A percentile compares a stretch with the other conserved stretches of the same genome.
These are phyloP conservation scores for Pyrrhosoma nymphula DNA, from an alignment of 2,888 invertebrate genomes.

Conservation along the genomic window DNA sequence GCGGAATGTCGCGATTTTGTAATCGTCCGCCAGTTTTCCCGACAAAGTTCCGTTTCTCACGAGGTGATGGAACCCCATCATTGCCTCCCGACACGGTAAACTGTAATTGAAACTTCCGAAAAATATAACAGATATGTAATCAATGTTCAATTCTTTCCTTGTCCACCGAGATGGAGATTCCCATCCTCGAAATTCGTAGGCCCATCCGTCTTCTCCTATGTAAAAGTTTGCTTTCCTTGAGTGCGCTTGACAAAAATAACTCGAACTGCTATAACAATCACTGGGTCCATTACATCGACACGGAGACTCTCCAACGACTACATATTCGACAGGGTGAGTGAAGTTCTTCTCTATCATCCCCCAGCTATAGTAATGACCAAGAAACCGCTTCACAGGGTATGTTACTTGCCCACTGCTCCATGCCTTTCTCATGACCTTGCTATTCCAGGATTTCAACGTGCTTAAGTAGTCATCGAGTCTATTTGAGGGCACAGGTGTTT, in stretches of 20 bases:
- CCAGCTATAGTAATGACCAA: no score
- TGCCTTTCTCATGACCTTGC: not conserved
- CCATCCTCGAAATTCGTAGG: not conserved
- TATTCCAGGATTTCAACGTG: not conserved
- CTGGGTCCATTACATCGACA: no score
- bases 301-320: no score
- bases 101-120: not conserved
- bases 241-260: no score
- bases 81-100: not conserved
- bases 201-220: not conserved
- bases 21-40: not conserved
- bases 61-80: not conserved
- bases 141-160: not conserved
- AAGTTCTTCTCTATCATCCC: no score
- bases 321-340: no score
- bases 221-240: not conserved
- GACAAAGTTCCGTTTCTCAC: not conserved
- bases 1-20: not conserved
- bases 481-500: not conserved
- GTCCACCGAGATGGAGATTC: not conserved
- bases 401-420: no score
- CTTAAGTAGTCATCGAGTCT: not conserved
- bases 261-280: no score
- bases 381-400: no score
- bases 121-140: not conserved